phyloP scores from a whole-genome alignment of 2,797 vertebrate species.

The Potorous gilbertii region DNA sequence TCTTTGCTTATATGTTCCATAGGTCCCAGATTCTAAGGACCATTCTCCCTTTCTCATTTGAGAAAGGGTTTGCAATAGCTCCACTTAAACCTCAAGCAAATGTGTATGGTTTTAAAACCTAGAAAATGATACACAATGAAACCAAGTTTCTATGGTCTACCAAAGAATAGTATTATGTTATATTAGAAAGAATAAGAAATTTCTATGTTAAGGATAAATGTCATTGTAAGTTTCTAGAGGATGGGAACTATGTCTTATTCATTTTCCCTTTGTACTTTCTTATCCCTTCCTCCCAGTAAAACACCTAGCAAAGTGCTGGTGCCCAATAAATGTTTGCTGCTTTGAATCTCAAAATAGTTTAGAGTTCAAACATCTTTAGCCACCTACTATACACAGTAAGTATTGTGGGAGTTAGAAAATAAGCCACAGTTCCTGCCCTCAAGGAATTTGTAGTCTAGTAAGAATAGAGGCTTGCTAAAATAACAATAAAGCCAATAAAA shows the following conservation, averaged over 20 bases:
- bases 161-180: conserved; percentile 24
- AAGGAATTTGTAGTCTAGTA: not conserved
- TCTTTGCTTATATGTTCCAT: not conserved
- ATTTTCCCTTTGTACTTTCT: not conserved
- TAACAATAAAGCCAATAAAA: not conserved
- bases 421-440: not conserved
- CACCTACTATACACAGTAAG: not conserved
- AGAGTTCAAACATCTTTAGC: not conserved
- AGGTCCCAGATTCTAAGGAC: not conserved
- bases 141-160: not conserved
- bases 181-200: conserved; percentile 48
- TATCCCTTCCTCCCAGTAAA: not conserved
- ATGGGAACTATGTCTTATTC: not conserved
- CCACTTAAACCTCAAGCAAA: conserved; percentile 31
- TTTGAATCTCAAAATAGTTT: not conserved
- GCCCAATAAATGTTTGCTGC: not conserved
- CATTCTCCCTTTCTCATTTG: not conserved
- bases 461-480: not conserved
- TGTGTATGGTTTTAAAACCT: conserved; percentile 4
- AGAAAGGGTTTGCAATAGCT: not conserved
- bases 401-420: not conserved
- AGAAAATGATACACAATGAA: not conserved
- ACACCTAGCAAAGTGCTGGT: not conserved
- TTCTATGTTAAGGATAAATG: conserved; percentile 39
- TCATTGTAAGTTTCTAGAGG: conserved; percentile 41